phyloP scores from a whole-genome alignment of 2,888 invertebrate species.

The Stenolophus ochropezus region DNA sequence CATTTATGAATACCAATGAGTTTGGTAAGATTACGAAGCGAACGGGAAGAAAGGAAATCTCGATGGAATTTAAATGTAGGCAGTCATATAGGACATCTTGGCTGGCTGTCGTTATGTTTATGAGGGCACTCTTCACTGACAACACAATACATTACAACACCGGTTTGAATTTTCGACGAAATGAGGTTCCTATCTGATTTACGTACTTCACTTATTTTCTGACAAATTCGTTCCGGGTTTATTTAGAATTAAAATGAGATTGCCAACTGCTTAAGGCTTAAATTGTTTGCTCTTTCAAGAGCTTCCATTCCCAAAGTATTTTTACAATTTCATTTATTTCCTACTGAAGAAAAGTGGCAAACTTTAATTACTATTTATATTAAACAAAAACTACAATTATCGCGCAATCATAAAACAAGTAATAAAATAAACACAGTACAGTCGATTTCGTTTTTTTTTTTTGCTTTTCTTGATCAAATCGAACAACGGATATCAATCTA shows the following conservation, averaged over 20 bases:
- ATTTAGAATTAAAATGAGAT: not conserved
- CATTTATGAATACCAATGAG: constrained; percentile 58
- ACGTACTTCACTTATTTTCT: constrained; percentile 11
- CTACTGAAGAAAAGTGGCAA: too few species aligned
- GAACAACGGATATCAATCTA: too few species aligned
- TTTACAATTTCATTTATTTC: not conserved
- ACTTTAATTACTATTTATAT: too few species aligned
- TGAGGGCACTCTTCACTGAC: constrained; percentile 4
- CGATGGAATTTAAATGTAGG: constrained; percentile 42
- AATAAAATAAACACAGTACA: too few species aligned
- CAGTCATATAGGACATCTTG: constrained; percentile 36
- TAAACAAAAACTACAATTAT: too few species aligned
- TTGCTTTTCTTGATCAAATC: too few species aligned
- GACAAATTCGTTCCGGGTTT: not conserved
- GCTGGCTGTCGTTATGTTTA: constrained; percentile 4
- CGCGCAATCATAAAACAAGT: too few species aligned
- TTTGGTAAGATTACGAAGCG: constrained; percentile 48
- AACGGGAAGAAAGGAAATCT: not conserved
- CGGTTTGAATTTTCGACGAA: constrained; percentile 8
- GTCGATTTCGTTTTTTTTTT: too few species aligned
- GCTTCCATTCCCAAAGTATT: not conserved
- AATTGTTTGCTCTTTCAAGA: not conserved
- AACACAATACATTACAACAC: constrained; percentile 4
- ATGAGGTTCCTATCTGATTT: constrained; percentile 32
- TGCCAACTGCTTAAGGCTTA: not conserved